A percentile compares a stretch with the other conserved stretches of the same genome.
Evolutionary conservation across 2,113 vertebrate species (phyloP).

Genomic region (Lutjanus erythropterus): DNA sequence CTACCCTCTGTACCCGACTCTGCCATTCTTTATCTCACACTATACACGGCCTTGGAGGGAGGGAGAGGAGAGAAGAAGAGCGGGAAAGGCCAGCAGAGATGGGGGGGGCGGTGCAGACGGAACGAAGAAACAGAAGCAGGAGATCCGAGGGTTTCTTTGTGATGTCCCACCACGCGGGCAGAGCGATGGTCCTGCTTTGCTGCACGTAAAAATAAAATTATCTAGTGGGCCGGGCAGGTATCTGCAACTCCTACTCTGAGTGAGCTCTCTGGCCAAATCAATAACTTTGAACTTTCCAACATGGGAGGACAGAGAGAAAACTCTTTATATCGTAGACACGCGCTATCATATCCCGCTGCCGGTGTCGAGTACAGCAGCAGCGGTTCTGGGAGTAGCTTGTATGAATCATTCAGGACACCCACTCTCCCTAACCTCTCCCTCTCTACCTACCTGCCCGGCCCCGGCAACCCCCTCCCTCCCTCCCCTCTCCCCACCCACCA

Average conservation of each 20-base stretch:
- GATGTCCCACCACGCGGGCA: conserved; percentile 37
- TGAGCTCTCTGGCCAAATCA: conserved; percentile 63
- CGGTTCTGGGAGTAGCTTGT: conserved; percentile 56
- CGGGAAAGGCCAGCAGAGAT: conserved; percentile 50
- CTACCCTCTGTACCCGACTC: conserved; percentile 61
- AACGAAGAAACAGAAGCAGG: conserved; percentile 40
- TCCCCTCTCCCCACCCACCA: conserved; percentile 47
- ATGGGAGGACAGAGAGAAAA: conserved; percentile 57
- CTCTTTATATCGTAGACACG: conserved; percentile 62
- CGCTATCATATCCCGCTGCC: conserved; percentile 55
- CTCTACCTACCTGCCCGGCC: conserved; percentile 61
- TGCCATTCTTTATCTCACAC: conserved; percentile 67
- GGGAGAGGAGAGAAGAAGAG: conserved; percentile 17
- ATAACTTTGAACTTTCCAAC: conserved; percentile 76
- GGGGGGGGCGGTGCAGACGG: conserved; percentile 43
- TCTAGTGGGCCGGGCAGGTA: conserved; percentile 66
- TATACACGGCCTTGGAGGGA: conserved; percentile 53
- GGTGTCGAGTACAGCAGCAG: conserved; percentile 51
- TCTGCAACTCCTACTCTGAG: conserved; percentile 67
- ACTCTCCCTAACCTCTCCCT: conserved; percentile 73
- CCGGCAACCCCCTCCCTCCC: conserved; percentile 1
- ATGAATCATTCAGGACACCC: conserved; percentile 79
- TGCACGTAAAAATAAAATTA: conserved; percentile 66
- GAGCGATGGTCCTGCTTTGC: conserved; percentile 27
- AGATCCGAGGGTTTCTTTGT: conserved; percentile 45